These are phyloP conservation scores for Drosophila falleni DNA, from an alignment of 2,888 invertebrate species.

Conservation along the genomic window DNA sequence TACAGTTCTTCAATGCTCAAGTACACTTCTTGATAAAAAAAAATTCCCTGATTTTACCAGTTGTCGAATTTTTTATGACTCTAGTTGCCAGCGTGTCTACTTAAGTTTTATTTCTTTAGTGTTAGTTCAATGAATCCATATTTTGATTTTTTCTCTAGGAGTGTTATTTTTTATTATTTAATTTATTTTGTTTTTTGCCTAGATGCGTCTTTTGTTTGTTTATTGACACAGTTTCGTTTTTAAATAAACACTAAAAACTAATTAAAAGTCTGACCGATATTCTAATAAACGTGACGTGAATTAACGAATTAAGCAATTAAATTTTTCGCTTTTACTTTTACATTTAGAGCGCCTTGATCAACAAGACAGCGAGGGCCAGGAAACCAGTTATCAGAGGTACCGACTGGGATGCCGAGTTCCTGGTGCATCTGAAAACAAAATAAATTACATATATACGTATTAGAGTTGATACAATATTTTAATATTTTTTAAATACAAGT, in stretches of 20 bases:
- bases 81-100: constrained; percentile 22
- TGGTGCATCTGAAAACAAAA: constrained; percentile 46
- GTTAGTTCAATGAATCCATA: constrained; percentile 6
- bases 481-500: neutral
- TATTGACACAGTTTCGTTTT: constrained; percentile 26
- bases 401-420: constrained; percentile 56
- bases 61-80: constrained; percentile 9
- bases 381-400: constrained; percentile 63
- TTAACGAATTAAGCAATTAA: constrained; percentile 35
- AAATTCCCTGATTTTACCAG: constrained; percentile 12
- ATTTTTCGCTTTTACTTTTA: neutral
- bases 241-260: constrained; percentile 72
- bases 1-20: too few relatives aligned
- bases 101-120: constrained; percentile 28
- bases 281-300: constrained; percentile 14
- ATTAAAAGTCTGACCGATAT: constrained; percentile 64
- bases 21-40: too few relatives aligned
- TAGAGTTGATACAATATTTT: neutral
- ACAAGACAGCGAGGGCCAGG: constrained; percentile 56
- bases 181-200: constrained; percentile 26
- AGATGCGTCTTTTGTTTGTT: constrained; percentile 37
- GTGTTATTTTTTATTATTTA: constrained; percentile 11
- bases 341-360: constrained; percentile 60
- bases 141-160: constrained; percentile 11
- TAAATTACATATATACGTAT: neutral